Evolutionary conservation across 2,113 vertebrate genomes (phyloP).

Genomic region (Syngnathus floridae): DNA sequence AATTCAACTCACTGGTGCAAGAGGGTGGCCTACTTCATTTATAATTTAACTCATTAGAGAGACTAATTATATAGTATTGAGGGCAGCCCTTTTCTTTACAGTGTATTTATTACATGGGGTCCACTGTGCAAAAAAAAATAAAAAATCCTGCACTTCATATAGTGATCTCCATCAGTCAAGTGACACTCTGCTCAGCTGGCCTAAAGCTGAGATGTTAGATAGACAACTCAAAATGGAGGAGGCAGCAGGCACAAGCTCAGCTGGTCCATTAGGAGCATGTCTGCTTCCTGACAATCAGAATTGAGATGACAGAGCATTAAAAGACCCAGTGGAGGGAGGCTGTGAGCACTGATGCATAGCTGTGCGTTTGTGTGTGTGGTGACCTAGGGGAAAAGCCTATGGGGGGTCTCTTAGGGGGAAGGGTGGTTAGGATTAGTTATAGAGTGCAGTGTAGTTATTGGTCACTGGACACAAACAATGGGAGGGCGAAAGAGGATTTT

Average conservation of each 20-base stretch:
- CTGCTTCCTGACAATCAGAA: slow-evolving; percentile 66
- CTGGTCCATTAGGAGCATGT: slow-evolving; percentile 65
- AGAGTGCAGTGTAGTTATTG: slow-evolving; percentile 65
- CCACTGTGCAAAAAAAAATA: slow-evolving; percentile 5
- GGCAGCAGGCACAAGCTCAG: slow-evolving; percentile 67
- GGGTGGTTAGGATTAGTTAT: slow-evolving; percentile 61
- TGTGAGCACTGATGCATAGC: slow-evolving; percentile 50
- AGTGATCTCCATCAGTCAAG: slow-evolving; percentile 19
- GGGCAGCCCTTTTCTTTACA: slow-evolving; percentile 21
- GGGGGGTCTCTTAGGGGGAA: slow-evolving; percentile 49
- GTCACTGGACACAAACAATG: slow-evolving; percentile 71
- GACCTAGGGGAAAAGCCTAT: slow-evolving; percentile 57
- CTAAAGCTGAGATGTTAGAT: slow-evolving; percentile 57
- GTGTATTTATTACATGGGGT: slow-evolving; percentile 28
- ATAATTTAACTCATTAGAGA: slow-evolving; percentile 58
- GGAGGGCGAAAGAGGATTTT: slow-evolving; percentile 69
- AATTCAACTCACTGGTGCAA: slow-evolving; percentile 23
- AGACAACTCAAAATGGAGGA: slow-evolving; percentile 59
- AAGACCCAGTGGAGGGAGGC: slow-evolving; percentile 55
- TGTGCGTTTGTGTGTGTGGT: slow-evolving; percentile 39
- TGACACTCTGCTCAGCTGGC: slow-evolving; percentile 55
- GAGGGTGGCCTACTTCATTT: slow-evolving; percentile 55
- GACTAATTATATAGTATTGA: slow-evolving; percentile 46
- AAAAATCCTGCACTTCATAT: neutral
- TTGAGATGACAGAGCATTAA: slow-evolving; percentile 68